A percentile compares a stretch with the other conserved stretches of the same genome.
Evolutionary conservation across 2,888 invertebrate species (phyloP).

Genomic region (Rhaphigaster nebulosa): DNA sequence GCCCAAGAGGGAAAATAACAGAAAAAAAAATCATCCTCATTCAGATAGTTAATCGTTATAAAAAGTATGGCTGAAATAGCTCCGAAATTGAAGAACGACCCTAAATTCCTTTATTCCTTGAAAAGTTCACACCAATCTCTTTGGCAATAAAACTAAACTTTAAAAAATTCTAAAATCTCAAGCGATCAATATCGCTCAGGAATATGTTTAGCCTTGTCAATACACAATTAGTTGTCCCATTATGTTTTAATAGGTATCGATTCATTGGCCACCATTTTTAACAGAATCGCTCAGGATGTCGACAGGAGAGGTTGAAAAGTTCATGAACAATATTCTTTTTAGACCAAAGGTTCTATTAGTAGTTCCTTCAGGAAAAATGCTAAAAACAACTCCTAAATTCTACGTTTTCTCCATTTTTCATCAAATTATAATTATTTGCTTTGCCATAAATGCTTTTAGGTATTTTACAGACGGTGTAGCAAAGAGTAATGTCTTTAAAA

Average conservation of each 20-base stretch:
- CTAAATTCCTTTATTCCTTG: too few species aligned
- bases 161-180: too few species aligned
- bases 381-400: neutral
- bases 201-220: neutral
- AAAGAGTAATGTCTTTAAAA: neutral
- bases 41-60: too few species aligned
- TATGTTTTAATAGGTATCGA: conserved; percentile 1
- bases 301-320: neutral
- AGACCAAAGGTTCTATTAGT: neutral
- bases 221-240: neutral
- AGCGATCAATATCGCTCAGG: too few species aligned
- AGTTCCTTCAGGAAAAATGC: neutral
- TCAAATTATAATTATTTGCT: neutral
- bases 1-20: too few species aligned
- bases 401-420: neutral
- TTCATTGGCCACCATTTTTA: neutral
- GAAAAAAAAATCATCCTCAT: too few species aligned
- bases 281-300: neutral
- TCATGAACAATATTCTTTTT: neutral
- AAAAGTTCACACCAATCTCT: too few species aligned
- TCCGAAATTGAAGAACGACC: too few species aligned
- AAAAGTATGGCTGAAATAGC: too few species aligned
- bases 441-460: neutral
- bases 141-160: too few species aligned
- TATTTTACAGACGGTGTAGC: neutral